Conservation (phyloP, 2,113 vertebrate genomes). For the Nestor notabilis region DNA sequence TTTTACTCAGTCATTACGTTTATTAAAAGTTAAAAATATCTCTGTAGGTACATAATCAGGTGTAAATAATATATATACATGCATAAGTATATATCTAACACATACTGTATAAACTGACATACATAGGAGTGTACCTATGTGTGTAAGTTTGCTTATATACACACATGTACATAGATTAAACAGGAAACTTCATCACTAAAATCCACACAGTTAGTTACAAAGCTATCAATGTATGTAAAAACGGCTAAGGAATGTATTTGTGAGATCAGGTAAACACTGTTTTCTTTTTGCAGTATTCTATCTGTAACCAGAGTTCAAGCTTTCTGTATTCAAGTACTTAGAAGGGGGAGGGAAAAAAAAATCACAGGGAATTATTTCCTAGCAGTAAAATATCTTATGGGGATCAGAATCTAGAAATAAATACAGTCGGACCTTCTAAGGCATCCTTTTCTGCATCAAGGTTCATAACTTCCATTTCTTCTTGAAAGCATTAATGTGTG, state of each 20-base stretch:
- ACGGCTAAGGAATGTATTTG: background rate
- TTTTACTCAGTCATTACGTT: background rate
- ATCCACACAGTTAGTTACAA: background rate
- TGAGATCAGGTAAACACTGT: background rate
- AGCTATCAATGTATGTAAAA: background rate
- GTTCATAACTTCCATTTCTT: background rate
- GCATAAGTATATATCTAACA: background rate
- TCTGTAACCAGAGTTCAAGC: background rate
- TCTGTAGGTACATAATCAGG: background rate
- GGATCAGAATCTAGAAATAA: background rate
- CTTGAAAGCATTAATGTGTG: background rate
- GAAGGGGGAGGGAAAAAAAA: background rate
- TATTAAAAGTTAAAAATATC: background rate
- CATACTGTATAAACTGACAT: background rate
- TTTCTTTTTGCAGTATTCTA: background rate
- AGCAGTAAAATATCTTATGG: background rate
- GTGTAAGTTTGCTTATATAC: background rate
- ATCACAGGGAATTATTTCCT: background rate
- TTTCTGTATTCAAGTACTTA: background rate
- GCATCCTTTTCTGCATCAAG: background rate
- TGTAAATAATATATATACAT: background rate
- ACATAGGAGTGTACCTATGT: background rate
- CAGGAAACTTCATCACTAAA: background rate
- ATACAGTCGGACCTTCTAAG: background rate
- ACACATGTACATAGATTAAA: background rate